Percentiles rank a stretch among this genome's conserved stretches.
These are phyloP conservation scores for Chunga burmeisteri DNA, from an alignment of 2,113 vertebrate species.

Conservation along the genomic window DNA sequence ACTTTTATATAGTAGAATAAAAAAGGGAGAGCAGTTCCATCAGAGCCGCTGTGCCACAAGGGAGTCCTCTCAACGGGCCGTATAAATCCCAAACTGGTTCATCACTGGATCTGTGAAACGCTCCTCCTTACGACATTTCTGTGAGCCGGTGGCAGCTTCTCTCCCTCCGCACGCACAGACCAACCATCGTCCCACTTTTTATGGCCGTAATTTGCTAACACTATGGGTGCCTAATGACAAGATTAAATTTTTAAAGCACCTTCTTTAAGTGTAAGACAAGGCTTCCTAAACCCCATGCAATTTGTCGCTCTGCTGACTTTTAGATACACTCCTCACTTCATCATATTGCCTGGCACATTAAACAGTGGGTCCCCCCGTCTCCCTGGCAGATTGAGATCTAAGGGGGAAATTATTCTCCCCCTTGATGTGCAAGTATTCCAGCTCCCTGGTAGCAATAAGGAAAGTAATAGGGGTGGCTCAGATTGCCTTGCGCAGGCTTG, in stretches of 20 bases:
- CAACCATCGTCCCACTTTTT: not conserved
- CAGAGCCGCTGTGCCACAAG: not conserved
- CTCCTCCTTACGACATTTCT: not conserved
- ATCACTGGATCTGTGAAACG: not conserved
- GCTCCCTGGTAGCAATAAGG: not conserved
- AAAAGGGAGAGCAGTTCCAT: not conserved
- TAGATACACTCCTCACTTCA: not conserved
- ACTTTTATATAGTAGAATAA: conserved; percentile 23
- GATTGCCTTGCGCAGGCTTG: not conserved
- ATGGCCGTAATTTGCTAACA: not conserved
- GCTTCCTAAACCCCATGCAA: not conserved
- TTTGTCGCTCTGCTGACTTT: conserved; percentile 38
- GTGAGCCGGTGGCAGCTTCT: not conserved
- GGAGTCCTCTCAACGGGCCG: not conserved
- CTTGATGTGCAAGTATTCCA: accelerated
- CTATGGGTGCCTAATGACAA: not conserved
- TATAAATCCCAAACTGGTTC: not conserved
- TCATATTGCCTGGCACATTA: accelerated
- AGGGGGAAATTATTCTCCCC: not conserved
- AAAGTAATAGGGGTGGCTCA: not conserved
- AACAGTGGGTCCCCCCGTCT: not conserved
- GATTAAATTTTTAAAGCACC: conserved; percentile 12
- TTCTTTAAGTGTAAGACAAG: not conserved
- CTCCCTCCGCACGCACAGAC: not conserved
- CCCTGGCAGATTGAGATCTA: not conserved